Base-by-base conservation (phyloP, 1,140 invertebrate genomes). In the Thaumetopoea pityocampa region DNA sequence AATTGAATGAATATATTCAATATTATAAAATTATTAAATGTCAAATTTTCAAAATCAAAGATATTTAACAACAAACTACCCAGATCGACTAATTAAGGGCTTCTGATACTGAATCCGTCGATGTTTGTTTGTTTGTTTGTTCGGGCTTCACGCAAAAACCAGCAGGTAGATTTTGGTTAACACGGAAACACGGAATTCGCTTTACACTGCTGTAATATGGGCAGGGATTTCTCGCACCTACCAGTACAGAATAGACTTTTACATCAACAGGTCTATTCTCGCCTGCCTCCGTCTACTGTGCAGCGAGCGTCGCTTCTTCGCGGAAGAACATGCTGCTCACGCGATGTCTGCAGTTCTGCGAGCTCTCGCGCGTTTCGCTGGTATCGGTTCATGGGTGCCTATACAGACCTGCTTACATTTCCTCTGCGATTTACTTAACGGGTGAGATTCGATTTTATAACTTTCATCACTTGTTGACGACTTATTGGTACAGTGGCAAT, bases 331-430 rank as follows among this genome's bases (percentile, higher is more conserved):
- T 44, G 70, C 65, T 0, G 64, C 68, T 0, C 66, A 73, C 16
- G 47, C 68, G 0, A 62, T 69, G 57, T 32, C 68, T 0, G 68
- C 76, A 1, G 67, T 76, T 3, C 20, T 77, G 2, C 50, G 79
- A 0, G 53, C 68, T 0, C 41, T 80, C 1, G 51, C 63, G 5
- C 74, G 79, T 32, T 80, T 71, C 33, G 50, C 63, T 0, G 48
- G 55, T 1, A 69, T 55, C 14, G 65, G 66, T 2, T 54, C 54
- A 6, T 49, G 46, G 7, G 57, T 37, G 0, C 59, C 73, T 14
- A 51, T 73, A 0, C 62, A 80, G 20, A 41, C 45, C 4, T 76
- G 73, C 33, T 41, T 83, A 32, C 70, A 79, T 38, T 80, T 80
- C 33, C 51, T 81, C 1, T 79, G 62, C 22, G 72, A 83, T 51